Base-by-base conservation (phyloP, 2,888 invertebrate species). In the Eristalis intricaria region DNA sequence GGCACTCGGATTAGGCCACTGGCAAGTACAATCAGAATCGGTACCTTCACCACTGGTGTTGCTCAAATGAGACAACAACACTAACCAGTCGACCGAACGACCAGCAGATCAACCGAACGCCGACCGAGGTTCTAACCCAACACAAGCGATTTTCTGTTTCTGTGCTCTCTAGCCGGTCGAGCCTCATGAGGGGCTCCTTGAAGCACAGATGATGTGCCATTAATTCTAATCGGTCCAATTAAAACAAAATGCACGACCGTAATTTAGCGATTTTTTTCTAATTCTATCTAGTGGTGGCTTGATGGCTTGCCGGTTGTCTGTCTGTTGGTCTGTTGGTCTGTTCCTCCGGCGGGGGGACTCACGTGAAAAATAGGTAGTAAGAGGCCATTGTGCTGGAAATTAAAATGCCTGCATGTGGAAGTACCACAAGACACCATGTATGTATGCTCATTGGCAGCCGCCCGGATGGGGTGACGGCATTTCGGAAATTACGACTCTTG, bases 211-310 rank as follows among this genome's bases (percentile, higher is more conserved):
- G 83, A 84, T 84, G 78, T 84, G 78, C 83, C 83, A 84, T 84
- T 84, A 84, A 84, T 84, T 84, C 87, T 83, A 87, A 87, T 87
- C 87, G 84, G 87, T 80, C 87, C 87, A 87, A 87, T 87, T 87
- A 87, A 87, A 87, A 87, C 79, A 84, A 83, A 87, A 87, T 87
- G 84, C 87, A 87, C 87, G 87, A 87, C 75, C 73, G 84, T 84
- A 84, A 87, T 87, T 87, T 83, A 74, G 86, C 83, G 78, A 81
- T 83, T 79, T 79, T 79, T 79, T 77, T 81, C 73, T 74, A 66
- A 78, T 69, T 85, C 83, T 66, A 63, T 66, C 35, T 19, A 40
- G 15, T 40, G 40, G 40, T 15, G 40, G 43, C 43, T 43, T 43
- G 43, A 19, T n/a, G 43, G 19, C 50, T 50, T 50, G 50, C 19